Percentiles rank a stretch among this genome's conserved stretches.
Conservation (phyloP, 2,888 invertebrate species). For the Magallana nippona region DNA sequence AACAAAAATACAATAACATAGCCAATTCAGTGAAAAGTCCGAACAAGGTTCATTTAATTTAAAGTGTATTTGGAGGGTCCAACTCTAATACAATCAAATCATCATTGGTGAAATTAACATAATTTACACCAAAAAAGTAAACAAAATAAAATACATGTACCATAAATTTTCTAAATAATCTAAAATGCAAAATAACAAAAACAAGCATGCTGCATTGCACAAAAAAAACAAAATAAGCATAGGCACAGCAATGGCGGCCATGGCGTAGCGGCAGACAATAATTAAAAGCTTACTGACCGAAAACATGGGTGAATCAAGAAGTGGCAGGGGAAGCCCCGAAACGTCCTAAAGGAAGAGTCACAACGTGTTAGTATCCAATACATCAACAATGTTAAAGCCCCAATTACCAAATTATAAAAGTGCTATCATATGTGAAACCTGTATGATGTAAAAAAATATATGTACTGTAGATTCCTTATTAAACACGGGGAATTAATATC, state of each 20-base stretch:
- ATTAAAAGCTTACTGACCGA: constrained; percentile 70
- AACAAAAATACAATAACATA: too few species aligned
- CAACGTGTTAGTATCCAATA: constrained; percentile 39
- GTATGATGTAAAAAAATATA: too few species aligned
- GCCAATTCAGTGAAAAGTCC: too few species aligned
- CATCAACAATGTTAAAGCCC: constrained; percentile 14
- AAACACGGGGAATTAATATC: too few species aligned
- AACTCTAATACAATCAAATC: neutral
- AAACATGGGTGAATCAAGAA: constrained; percentile 76
- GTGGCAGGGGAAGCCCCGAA: constrained; percentile 74
- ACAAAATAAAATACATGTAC: neutral
- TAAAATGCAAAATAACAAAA: neutral
- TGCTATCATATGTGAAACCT: constrained; percentile 4
- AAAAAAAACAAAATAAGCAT: neutral
- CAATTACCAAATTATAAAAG: constrained; percentile 5
- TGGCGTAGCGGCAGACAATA: neutral
- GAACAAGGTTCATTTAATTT: too few species aligned
- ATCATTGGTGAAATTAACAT: neutral
- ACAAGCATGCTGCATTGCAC: neutral
- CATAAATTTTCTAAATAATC: neutral
- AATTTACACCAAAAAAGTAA: neutral
- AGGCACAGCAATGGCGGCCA: too few species aligned
- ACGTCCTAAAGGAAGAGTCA: constrained; percentile 68
- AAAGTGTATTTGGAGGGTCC: too few species aligned
- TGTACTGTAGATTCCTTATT: too few species aligned